Evolutionary conservation across 1,140 invertebrate species (phyloP), one percentile per base, ranked within the genome.

Genomic region (Apis cerana): DNA sequence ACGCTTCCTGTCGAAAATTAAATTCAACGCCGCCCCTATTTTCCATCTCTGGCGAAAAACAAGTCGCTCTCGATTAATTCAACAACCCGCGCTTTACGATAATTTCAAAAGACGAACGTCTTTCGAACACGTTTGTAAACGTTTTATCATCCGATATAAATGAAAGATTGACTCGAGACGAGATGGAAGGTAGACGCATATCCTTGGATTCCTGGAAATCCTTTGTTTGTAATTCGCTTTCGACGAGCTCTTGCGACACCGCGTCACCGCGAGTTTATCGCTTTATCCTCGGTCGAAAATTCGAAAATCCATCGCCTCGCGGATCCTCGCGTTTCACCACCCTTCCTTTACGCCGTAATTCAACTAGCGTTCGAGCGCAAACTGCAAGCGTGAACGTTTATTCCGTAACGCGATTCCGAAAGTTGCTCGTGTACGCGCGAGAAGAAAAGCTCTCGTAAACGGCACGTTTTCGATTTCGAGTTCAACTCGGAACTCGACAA

Each of bases 221-320:
- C 76, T 43, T 48, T 56, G 43, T 50, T 61, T 48, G 69, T 79
- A 79, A 79, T 79, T 56, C 67, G 50, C n/a, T 68, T 48, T 48
- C n/a, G 56, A 68, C 75, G 58, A 43, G 64, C 56, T 2, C 27
- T 27, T 69, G 76, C 65, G 65, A 78, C 65, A 27, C 21, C 12
- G 4, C 10, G 33, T 69, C 65, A 54, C 56, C 5, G 8, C 54
- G 43, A 13, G n/a, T 69, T 77, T 79, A 61, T 61, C 50, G 76
- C 76, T 50, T 79, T 58, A 48, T 50, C 65, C 65, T 0, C 4
- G 65, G 21, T 23, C 50, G 15, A 9, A 50, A 56, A 79, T 69
- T 50, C 54, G 12, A 69, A 10, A 65, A n/a, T 21, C 9, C 10
- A 10, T 17, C 69, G 48, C 52, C 62, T 21, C 15, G 13, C 23